A percentile compares a stretch with the other conserved stretches of the same genome.
These are phyloP conservation scores for Lamellibrachia satsuma DNA, from an alignment of 2,888 invertebrate genomes.

Conservation along the genomic window DNA sequence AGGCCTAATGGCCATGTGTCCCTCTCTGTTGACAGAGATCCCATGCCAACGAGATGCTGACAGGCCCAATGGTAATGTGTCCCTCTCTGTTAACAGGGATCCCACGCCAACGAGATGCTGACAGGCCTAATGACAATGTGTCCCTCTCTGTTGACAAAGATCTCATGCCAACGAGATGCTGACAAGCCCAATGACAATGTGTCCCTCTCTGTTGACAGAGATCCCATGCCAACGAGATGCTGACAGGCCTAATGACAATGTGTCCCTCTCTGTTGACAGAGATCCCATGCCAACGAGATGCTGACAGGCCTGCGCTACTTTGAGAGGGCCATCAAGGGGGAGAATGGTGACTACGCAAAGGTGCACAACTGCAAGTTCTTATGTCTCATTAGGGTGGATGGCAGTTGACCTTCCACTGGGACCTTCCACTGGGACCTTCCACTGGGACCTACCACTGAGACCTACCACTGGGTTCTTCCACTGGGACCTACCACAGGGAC, in stretches of 20 bases:
- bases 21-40: conserved; percentile 58
- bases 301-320: conserved; percentile 70
- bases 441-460: too few species aligned
- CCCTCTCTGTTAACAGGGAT: conserved; percentile 52
- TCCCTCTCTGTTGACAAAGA: conserved; percentile 46
- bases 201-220: conserved; percentile 45
- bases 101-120: conserved; percentile 51
- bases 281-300: conserved; percentile 71
- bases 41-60: conserved; percentile 45
- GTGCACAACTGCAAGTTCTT: conserved; percentile 20
- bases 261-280: conserved; percentile 43
- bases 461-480: too few species aligned
- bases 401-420: too few species aligned
- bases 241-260: not conserved
- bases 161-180: conserved; percentile 57
- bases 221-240: conserved; percentile 57
- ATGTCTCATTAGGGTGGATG: too few species aligned
- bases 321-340: conserved; percentile 62
- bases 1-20: not conserved
- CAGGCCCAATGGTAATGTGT: not conserved
- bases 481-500: too few species aligned
- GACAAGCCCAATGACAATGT: not conserved
- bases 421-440: too few species aligned
- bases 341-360: conserved; percentile 35
- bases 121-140: not conserved